A percentile compares a stretch with the other conserved stretches of the same genome.
Evolutionary conservation across 2,888 invertebrate species (phyloP).

Genomic region (Pyrocoelia pectoralis): DNA sequence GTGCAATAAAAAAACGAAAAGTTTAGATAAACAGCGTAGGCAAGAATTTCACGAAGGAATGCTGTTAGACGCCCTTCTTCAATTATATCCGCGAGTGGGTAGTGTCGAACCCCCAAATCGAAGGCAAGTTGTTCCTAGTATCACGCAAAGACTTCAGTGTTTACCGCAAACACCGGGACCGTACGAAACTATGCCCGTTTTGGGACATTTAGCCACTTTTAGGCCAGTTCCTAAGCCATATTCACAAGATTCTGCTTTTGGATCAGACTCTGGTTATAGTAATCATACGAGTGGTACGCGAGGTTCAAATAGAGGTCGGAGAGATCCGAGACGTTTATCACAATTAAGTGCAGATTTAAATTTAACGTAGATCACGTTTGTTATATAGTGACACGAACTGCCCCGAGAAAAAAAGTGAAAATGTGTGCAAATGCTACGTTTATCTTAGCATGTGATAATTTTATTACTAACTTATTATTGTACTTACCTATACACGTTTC

Average conservation of each 20-base stretch:
- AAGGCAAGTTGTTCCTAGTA: conserved; percentile 53
- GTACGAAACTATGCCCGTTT: conserved; percentile 75
- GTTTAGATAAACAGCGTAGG: conserved; percentile 63
- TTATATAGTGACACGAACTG: neutral
- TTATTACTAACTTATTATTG: conserved; percentile 20
- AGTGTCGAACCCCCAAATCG: conserved; percentile 65
- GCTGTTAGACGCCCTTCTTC: conserved; percentile 75
- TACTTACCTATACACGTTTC: neutral
- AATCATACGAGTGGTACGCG: conserved; percentile 76
- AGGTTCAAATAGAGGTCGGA: conserved; percentile 54
- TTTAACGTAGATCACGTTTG: conserved; percentile 49
- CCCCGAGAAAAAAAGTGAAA: neutral
- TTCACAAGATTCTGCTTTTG: conserved; percentile 79
- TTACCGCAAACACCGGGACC: conserved; percentile 60
- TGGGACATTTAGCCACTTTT: conserved; percentile 68
- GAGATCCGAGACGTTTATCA: conserved; percentile 57
- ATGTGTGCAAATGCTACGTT: conserved; percentile 24
- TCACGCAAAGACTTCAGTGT: conserved; percentile 58
- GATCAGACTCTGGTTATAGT: conserved; percentile 87
- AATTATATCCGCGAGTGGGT: conserved; percentile 76
- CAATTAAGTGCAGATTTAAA: conserved; percentile 60
- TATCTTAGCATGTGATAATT: conserved; percentile 42
- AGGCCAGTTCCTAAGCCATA: conserved; percentile 71
- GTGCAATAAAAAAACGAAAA: conserved; percentile 63
- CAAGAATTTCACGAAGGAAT: conserved; percentile 84